Conservation (phyloP, 1,140 invertebrate genomes). For the Zophobas atratus region DNA sequence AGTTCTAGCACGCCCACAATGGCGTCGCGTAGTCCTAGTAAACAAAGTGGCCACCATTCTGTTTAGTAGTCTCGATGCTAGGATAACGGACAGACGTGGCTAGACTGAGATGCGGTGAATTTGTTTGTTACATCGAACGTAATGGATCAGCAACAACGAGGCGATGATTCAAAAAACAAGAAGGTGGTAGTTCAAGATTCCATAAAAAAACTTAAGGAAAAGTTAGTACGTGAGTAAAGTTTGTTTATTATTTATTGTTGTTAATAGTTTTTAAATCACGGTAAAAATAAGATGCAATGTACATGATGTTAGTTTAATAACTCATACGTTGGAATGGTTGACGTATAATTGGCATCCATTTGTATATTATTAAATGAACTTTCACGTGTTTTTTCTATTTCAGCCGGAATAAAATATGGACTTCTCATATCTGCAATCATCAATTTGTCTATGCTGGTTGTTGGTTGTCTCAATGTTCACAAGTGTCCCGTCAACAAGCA, state of each 20-base stretch:
- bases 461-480: constrained; percentile 61
- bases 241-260: neutral
- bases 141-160: constrained; percentile 28
- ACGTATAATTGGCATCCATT: no score
- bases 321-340: no score
- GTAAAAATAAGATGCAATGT: no score
- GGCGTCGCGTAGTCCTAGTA: neutral
- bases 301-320: no score
- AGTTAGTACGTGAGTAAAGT: constrained; percentile 40
- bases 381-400: constrained; percentile 42
- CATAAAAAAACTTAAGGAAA: constrained; percentile 25
- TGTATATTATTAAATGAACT: no score
- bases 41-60: neutral
- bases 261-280: no score
- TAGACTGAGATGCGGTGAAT: constrained; percentile 12
- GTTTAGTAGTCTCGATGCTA: constrained; percentile 23
- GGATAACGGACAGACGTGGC: neutral
- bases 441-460: constrained; percentile 58
- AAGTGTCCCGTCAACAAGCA: constrained; percentile 60
- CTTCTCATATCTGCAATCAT: constrained; percentile 54
- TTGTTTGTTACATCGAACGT: constrained; percentile 5
- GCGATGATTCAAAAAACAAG: constrained; percentile 22
- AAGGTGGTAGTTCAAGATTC: constrained; percentile 5
- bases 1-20: constrained; percentile 16
- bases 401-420: constrained; percentile 58